Evolutionary conservation across 2,797 vertebrate species (phyloP).

Genomic region (Xyrichtys novacula): DNA sequence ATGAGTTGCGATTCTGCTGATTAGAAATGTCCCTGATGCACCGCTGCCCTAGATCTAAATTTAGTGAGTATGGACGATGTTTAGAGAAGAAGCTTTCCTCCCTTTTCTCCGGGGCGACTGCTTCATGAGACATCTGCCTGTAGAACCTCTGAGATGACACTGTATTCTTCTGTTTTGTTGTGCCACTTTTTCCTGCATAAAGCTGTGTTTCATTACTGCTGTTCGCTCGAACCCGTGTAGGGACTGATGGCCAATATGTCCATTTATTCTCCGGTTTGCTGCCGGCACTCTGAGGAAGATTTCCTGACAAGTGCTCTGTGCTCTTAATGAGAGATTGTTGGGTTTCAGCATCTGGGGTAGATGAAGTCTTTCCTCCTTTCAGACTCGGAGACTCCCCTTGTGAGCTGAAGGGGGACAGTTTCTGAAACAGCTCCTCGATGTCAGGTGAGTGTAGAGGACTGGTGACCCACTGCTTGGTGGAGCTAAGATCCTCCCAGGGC

Average conservation of each 20-base stretch:
- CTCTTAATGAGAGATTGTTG: conserved; percentile 33
- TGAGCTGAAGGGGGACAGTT: conserved; percentile 61
- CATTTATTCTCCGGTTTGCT: conserved; percentile 66
- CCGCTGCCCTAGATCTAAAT: conserved; percentile 87
- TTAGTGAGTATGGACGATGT: conserved; percentile 92
- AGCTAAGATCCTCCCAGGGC: conserved; percentile 91
- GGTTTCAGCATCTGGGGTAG: conserved; percentile 29
- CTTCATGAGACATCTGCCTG: conserved; percentile 82
- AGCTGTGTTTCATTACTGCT: conserved; percentile 54
- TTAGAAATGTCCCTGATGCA: conserved; percentile 86
- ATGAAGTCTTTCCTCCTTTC: conserved; percentile 34
- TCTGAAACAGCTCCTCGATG: conserved; percentile 85
- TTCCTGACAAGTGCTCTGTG: conserved; percentile 55
- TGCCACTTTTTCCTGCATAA: conserved; percentile 61
- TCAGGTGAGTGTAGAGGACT: conserved; percentile 97
- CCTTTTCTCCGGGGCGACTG: conserved; percentile 66
- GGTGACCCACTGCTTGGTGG: conserved; percentile 93
- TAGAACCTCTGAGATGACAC: conserved; percentile 75
- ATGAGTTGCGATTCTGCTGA: conserved; percentile 71
- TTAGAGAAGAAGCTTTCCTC: conserved; percentile 73
- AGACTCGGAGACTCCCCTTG: conserved; percentile 33
- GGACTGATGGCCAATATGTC: conserved; percentile 49
- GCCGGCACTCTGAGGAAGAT: conserved; percentile 44
- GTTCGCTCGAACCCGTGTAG: conserved; percentile 37
- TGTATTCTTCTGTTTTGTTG: conserved; percentile 74